Base-by-base conservation (phyloP, 2,888 invertebrate species). In the Ceraclea dissimilis region DNA sequence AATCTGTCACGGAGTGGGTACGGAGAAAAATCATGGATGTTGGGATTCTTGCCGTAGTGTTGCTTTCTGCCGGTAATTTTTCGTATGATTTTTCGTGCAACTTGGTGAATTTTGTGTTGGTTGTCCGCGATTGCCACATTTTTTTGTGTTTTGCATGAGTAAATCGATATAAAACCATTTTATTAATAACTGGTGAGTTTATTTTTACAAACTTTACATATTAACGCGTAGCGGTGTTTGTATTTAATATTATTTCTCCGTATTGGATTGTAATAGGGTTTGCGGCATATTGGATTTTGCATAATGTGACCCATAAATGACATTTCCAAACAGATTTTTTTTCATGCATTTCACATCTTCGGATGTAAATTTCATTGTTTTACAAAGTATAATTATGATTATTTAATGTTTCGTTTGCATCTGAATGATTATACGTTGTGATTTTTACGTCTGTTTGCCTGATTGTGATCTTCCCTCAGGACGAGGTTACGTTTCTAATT, bases 71-170 rank as follows among this genome's bases (percentile, higher is more conserved):
- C 57, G 57, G 57, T 51, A 63, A 64, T 64, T 68, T 68, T 52
- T 56, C 43, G 56, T 64, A n/a, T n/a, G n/a, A n/a, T n/a, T n/a
- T n/a, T n/a, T n/a, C n/a, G n/a, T n/a, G n/a, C n/a, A n/a, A 74
- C 74, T 75, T 71, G 71, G 73, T 71, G 51, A 72, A 75, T 72
- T 76, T 76, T 76, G 76, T 76, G 75, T 76, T 77, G 75, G 75
- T 76, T 75, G 76, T 75, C 72, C 71, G 73, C 75, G 73, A 71
- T 70, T 71, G 74, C 70, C 73, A 75, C 76, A 74, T 73, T 75
- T 76, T n/a, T 74, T 70, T 68, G 70, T 71, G 72, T 74, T 76
- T 76, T 74, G 70, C 70, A 76, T 77, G 75, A 77, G 68, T 71
- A 66, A 67, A 70, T 71, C 70, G 70, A 71, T 69, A 68, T 73